Conservation (phyloP, 2,888 invertebrate genomes). For the Caenorhabditis angaria region DNA sequence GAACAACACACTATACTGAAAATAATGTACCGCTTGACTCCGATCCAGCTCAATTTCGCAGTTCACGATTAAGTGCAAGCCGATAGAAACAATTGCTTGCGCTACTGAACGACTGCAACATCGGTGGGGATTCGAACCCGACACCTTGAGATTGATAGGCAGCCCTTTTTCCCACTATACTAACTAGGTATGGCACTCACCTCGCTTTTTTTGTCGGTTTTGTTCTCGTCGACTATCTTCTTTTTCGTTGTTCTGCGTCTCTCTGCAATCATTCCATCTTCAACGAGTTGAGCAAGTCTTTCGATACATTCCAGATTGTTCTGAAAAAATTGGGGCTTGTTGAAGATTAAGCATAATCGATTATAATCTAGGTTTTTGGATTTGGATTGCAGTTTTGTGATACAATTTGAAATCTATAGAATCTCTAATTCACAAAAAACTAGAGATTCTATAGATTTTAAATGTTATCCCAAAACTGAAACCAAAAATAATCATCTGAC, state of each 20-base stretch:
- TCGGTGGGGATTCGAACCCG: conserved; percentile 21
- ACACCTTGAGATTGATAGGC: not conserved
- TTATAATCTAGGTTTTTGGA: not conserved
- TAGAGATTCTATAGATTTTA: no score
- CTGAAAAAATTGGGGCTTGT: conserved; percentile 14
- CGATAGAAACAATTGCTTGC: conserved; percentile 27
- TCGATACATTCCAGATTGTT: conserved; percentile 35
- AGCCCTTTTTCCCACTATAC: conserved; percentile 12
- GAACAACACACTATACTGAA: conserved; percentile 40
- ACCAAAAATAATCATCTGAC: no score
- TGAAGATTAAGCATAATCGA: not conserved
- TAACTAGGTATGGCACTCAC: conserved; percentile 17
- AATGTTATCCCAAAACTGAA: no score
- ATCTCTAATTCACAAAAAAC: no score
- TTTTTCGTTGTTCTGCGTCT: conserved; percentile 15
- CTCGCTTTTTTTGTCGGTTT: conserved; percentile 14
- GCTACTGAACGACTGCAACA: conserved; percentile 44
- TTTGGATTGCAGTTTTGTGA: no score
- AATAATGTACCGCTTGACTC: conserved; percentile 44
- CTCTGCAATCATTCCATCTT: conserved; percentile 37
- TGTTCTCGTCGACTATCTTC: not conserved
- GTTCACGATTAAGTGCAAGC: conserved; percentile 42
- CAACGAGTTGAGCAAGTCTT: conserved; percentile 23
- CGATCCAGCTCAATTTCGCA: conserved; percentile 27
- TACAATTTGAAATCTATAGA: no score